Base-by-base conservation (phyloP, 2,888 invertebrate species). In the Myopa testacea region DNA sequence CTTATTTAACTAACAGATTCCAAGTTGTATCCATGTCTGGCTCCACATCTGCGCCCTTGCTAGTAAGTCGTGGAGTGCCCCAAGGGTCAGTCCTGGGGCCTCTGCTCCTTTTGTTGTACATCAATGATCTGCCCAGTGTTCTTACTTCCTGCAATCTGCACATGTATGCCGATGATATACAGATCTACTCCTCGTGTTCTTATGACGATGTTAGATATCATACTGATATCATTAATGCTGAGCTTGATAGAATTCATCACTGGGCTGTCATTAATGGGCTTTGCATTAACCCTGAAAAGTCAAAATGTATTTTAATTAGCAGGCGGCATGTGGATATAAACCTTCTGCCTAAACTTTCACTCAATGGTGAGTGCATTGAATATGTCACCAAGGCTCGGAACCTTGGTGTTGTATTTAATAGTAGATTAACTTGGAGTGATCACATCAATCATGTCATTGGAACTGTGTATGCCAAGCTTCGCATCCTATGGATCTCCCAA, bases 141-240 rank as follows among this genome's bases (percentile, higher is more conserved):
- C 12, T 65, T 1, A 65, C 34, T 7, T 65, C 26, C 34, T 37
- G 38, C 16, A 65, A 37, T 7, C 40, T 69, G 40, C 52, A 69
- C n/a, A 69, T 69, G 52, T 69, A 52, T 69, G 69, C 52, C 10
- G 69, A 69, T 19, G 52, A 69, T 52, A 45, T 69, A 19, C 69
- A 69, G 52, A 10, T 69, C 19, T 37, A 37, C 16, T 7, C 55
- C 55, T 55, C 55, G 14, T 55, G 55, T n/a, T n/a, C n/a, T 16
- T 55, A 55, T 55, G 16, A 14, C 10, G 55, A n/a, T n/a, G 55
- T 55, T n/a, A 55, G 55, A 16, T 55, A 8, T 6, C 12, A n/a
- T 58, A 58, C 19, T 58, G 16, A 58, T 2, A 8, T n/a, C 16
- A 5, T 58, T n/a, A 58, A 10, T 58, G 12, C 16, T 10, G 16